Base-by-base conservation (phyloP, 2,888 invertebrate genomes). In the Chrysopilus asiliformis region DNA sequence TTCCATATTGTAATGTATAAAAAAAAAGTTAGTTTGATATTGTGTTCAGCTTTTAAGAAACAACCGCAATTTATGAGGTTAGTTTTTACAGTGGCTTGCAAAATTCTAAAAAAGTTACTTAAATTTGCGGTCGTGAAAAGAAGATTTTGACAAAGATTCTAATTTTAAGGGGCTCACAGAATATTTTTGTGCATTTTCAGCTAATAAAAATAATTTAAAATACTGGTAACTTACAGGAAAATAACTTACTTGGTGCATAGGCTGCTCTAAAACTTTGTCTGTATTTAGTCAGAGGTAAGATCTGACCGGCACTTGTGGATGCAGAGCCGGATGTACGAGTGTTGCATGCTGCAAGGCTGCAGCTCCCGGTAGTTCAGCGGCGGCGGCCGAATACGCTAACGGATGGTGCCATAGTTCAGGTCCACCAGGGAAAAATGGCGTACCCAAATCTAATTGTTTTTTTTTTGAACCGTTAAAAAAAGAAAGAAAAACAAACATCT, bases 261-360 rank as follows among this genome's bases (percentile, higher is more conserved):
- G 58, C 24, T 43, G 45, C 52, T 63, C 63, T 56, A 62, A 54
- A 51, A 62, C 60, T 61, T 63, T 63, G 49, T 63, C 62, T 52
- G 63, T 82, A 82, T 85, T 83, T 86, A 87, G 87, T 89, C 87
- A 89, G 80, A 89, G 87, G 76, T 86, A 89, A 71, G 87, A 87
- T 70, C 89, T 85, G 67, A 90, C 90, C 66, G 90, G 90, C 68
- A 93, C 87, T 80, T 94, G 93, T 67, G 90, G 89, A 72, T 91
- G 90, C 70, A 94, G 80, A 68, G 90, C 93, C 64, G 93, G 93
- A 68, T 93, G 93, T 61, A 93, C 87, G 60, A 94, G 76, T 50
- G 90, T 83, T 49, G 79, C 79, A 67, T 86, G 86, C 64, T 86
- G 86, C 56, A 87, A 71, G 50, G 81, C 71, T 52, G 81, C 71